Conservation (phyloP, 2,113 vertebrate species). For the Anser cygnoides region DNA sequence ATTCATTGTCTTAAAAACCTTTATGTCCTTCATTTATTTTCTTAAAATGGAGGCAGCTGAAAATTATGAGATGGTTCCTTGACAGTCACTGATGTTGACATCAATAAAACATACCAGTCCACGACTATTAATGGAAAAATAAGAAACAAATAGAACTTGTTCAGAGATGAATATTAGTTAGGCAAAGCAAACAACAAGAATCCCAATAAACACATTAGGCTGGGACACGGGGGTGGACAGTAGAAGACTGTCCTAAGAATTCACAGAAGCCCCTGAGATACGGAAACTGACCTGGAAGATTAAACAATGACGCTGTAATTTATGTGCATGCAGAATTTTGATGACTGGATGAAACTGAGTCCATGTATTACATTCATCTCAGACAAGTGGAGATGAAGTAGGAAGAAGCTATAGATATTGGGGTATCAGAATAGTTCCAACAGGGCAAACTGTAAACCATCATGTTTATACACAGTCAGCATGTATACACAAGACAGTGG, state of each 20-base stretch:
- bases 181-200: background rate
- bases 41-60: background rate
- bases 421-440: background rate
- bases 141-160: background rate
- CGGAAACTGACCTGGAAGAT: background rate
- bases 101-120: background rate
- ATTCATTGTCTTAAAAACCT: conserved; percentile 28
- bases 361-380: no score
- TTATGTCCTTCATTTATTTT: conserved; percentile 43
- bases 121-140: background rate
- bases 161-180: background rate
- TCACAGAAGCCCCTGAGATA: background rate
- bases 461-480: background rate
- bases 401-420: rapidly evolving
- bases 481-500: no score
- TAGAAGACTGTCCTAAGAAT: background rate
- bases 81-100: conserved; percentile 8
- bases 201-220: background rate
- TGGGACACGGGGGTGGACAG: background rate
- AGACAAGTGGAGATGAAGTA: background rate
- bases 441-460: background rate
- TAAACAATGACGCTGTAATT: background rate
- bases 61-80: conserved; percentile 22
- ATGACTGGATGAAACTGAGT: background rate
- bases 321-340: background rate